phyloP scores from a whole-genome alignment of 2,113 vertebrate species.

The Hylia prasina region DNA sequence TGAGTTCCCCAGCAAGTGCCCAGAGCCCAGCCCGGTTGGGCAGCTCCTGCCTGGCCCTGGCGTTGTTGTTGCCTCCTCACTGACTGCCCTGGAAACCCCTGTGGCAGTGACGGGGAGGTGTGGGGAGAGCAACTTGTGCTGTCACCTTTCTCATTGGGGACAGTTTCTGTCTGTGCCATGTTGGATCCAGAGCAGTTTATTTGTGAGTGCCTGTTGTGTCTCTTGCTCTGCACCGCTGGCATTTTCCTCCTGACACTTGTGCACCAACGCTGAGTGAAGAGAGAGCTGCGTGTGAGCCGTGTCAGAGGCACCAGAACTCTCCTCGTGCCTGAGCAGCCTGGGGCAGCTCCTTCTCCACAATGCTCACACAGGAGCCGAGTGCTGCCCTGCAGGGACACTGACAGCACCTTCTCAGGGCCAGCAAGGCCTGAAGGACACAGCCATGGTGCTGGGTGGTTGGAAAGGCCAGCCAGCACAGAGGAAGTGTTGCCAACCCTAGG shows the following conservation, averaged over 20 bases:
- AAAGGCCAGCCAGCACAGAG: no score
- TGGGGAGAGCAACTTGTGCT: background rate
- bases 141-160: background rate
- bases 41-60: background rate
- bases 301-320: background rate
- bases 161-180: no score
- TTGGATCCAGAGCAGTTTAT: fast-evolving
- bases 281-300: fast-evolving
- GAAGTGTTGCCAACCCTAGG: no score
- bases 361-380: no score
- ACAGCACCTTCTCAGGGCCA: no score
- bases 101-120: fast-evolving
- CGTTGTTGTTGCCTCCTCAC: fast-evolving
- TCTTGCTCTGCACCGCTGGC: fast-evolving
- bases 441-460: no score
- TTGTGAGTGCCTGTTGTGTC: fast-evolving
- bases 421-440: no score
- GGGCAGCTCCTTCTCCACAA: background rate
- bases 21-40: background rate
- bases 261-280: background rate
- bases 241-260: background rate
- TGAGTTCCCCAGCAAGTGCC: background rate
- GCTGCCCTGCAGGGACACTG: no score
- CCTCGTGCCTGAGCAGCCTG: fast-evolving
- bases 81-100: fast-evolving